Base-by-base conservation (phyloP, 2,113 vertebrate species). In the Noturus placidus region DNA sequence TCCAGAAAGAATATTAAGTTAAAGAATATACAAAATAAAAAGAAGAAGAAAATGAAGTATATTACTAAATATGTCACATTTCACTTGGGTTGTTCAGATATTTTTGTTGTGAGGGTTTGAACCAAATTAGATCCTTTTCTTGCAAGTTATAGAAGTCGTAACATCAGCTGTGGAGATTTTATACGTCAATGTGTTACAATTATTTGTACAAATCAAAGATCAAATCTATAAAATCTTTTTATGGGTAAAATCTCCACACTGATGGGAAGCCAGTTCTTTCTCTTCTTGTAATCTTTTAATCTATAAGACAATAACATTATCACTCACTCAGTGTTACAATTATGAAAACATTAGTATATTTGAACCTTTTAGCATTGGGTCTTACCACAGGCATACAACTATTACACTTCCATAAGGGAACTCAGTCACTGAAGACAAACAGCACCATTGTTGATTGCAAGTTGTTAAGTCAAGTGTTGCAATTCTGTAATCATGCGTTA, bases 121-220 rank as follows among this genome's bases (percentile, higher is more conserved):
- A 30, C 17, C 19, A 52, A 82, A 82, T 20, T 63, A 63, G 2
- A 70, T 56, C 9, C 50, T 70, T 67, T 84, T 61, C 65, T 50
- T 84, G 83, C 30, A 57, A 33, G n/a, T 84, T 69, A 15, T 25
- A 84, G 14, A 70, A 84, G 46, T 69, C 20, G 27, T 54, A 70
- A 84, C 46, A 10, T 56, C 83, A 56, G 4, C 83, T 84, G 35
- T 69, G 67, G 20, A 42, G 17, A 19, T 70, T 20, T 38, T 72
- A 38, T 33, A 30, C n/a, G 6, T 38, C 69, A 38, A 20, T 74
- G 8, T 74, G 8, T 17, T 70, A 74, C 22, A 74, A 22, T 42
- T 30, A 42, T 42, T 76, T 22, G 9, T 42, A 76, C 72, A 46
- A 76, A 76, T 74, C 70, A 74, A 74, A 74, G 20, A 42, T 46